phyloP scores from a whole-genome alignment of 2,888 invertebrate species.

The Thymelicus sylvestris region DNA sequence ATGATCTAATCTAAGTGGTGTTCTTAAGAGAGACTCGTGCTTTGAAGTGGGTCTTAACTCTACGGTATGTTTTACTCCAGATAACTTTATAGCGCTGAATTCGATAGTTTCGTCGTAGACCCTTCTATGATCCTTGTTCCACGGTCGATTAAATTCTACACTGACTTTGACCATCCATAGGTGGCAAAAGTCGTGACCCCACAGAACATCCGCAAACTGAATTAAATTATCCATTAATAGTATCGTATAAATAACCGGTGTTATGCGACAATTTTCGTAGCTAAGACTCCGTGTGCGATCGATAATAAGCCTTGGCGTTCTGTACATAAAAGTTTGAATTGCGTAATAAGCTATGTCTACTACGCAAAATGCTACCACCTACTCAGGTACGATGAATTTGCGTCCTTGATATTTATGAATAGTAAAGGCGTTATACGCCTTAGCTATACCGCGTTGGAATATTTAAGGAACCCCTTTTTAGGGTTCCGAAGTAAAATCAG shows the following conservation, averaged over 20 bases:
- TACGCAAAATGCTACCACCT: not conserved
- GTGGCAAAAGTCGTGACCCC: conserved; percentile 14
- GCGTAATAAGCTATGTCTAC: not conserved
- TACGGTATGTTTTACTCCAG: too few species aligned
- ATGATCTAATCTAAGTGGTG: too few species aligned
- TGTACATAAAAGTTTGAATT: not conserved
- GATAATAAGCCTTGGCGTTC: not conserved
- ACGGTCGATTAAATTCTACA: conserved; percentile 1
- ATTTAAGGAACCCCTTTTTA: too few species aligned
- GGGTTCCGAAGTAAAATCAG: too few species aligned
- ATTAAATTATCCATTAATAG: conserved; percentile 16
- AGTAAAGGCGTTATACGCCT: too few species aligned
- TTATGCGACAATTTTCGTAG: not conserved
- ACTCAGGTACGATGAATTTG: not conserved
- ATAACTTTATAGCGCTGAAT: too few species aligned
- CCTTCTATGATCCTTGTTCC: not conserved
- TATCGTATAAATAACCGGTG: conserved; percentile 15
- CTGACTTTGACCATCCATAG: conserved; percentile 7
- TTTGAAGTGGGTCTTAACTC: too few species aligned
- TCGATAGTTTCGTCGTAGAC: too few species aligned
- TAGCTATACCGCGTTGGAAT: too few species aligned
- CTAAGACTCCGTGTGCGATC: not conserved
- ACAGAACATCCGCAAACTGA: conserved; percentile 15
- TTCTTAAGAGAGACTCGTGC: too few species aligned
- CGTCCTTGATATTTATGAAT: not conserved